These are phyloP conservation scores for Sebastes goodei DNA, from an alignment of 2,797 vertebrate genomes.

Conservation along the genomic window DNA sequence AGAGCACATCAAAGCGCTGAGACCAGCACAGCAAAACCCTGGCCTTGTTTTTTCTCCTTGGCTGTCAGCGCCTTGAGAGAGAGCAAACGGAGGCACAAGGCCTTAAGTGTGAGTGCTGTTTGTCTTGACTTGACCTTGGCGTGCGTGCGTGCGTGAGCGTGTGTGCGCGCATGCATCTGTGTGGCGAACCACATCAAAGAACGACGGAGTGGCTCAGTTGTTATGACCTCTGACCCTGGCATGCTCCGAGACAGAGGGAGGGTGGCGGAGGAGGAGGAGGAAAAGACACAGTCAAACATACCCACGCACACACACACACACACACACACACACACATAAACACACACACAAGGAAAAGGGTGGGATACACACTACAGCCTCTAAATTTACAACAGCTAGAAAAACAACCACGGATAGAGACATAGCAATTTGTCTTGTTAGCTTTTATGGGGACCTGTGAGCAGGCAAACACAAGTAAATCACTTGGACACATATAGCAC, in stretches of 20 bases:
- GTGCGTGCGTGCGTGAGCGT: neutral
- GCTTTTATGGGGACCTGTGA: conserved; percentile 57
- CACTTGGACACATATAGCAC: conserved; percentile 9
- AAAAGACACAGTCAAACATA: conserved; percentile 34
- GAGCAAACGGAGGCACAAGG: conserved; percentile 67
- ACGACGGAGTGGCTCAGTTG: conserved; percentile 65
- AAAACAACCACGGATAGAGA: conserved; percentile 53
- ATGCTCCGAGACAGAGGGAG: conserved; percentile 73
- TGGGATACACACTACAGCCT: conserved; percentile 28
- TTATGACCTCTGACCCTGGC: conserved; percentile 77
- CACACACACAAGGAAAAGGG: conserved; percentile 29
- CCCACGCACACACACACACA: neutral
- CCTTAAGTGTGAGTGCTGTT: conserved; percentile 65
- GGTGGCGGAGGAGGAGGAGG: conserved; percentile 40
- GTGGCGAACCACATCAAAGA: conserved; percentile 75
- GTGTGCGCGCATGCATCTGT: conserved; percentile 34
- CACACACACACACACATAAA: conserved; percentile 9
- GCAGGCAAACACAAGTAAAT: conserved; percentile 47
- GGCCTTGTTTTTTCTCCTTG: conserved; percentile 43
- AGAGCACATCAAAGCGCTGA: conserved; percentile 53
- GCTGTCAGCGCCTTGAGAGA: conserved; percentile 64
- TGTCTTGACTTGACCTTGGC: conserved; percentile 73
- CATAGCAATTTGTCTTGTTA: conserved; percentile 66
- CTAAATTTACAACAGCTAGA: conserved; percentile 64
- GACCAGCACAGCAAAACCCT: conserved; percentile 1